phyloP scores from a whole-genome alignment of 1,140 invertebrate species.

The Bombus impatiens region DNA sequence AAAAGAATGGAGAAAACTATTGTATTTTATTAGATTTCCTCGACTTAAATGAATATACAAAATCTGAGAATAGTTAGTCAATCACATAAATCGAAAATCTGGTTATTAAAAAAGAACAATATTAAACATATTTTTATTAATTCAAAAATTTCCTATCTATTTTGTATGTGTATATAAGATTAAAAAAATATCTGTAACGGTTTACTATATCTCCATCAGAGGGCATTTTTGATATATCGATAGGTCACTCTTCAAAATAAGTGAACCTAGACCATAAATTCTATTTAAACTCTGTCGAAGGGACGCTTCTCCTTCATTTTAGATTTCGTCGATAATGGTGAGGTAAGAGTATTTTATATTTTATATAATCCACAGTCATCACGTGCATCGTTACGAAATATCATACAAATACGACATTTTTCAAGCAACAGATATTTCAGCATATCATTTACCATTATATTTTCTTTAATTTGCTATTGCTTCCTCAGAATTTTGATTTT shows the following conservation, averaged over 20 bases:
- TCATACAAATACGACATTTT: not conserved
- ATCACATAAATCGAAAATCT: too few relatives aligned
- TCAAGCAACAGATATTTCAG: not conserved
- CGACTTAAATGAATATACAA: too few relatives aligned
- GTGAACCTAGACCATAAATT: not conserved
- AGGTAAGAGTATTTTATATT: constrained; percentile 9
- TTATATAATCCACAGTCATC: constrained; percentile 31
- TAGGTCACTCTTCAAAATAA: not conserved
- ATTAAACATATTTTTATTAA: too few relatives aligned
- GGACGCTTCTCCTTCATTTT: not conserved
- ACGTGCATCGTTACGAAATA: not conserved
- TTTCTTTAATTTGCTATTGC: constrained; percentile 28
- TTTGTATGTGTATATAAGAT: not conserved
- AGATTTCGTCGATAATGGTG: accelerated
- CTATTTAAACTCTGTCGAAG: not conserved
- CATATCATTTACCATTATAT: constrained; percentile 27
- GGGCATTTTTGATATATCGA: not conserved
- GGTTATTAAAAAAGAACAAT: too few relatives aligned
- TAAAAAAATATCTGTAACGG: not conserved
- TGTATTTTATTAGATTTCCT: too few relatives aligned
- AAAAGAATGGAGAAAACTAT: not conserved
- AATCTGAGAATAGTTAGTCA: too few relatives aligned
- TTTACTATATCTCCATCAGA: not conserved
- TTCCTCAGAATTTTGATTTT: constrained; percentile 2
- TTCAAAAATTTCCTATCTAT: not conserved